Evolutionary conservation across 2,797 vertebrate species (phyloP).

Genomic region (Cuculus canorus): DNA sequence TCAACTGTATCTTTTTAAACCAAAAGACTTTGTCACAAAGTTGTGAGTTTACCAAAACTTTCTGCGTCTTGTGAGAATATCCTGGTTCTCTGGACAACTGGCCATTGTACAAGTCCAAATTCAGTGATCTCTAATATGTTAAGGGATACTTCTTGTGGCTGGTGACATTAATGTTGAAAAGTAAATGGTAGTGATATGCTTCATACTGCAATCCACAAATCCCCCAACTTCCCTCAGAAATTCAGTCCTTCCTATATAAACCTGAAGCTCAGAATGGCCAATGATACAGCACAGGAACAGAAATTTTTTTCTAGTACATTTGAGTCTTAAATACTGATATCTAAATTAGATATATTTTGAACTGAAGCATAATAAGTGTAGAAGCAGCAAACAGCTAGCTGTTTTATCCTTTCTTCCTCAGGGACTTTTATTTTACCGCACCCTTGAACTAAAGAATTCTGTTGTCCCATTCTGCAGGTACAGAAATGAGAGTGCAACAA

Average conservation of each 20-base stretch:
- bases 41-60: not conserved
- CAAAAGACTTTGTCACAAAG: not conserved
- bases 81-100: not conserved
- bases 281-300: not conserved
- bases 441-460: not conserved
- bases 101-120: not conserved
- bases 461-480: not conserved
- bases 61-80: not conserved
- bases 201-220: not conserved
- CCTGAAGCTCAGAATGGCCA: not conserved
- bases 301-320: not conserved
- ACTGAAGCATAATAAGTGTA: fast-evolving
- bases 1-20: not conserved
- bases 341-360: not conserved
- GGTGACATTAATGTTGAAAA: not conserved
- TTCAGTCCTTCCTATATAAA: not conserved
- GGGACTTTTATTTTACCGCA: not conserved
- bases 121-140: fast-evolving
- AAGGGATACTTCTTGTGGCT: not conserved
- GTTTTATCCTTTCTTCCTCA: not conserved
- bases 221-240: not conserved
- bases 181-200: not conserved
- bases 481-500: not conserved
- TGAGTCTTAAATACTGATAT: not conserved
- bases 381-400: not conserved